Evolutionary conservation across 2,888 invertebrate species (phyloP).

Genomic region (Heliconius ethilla): DNA sequence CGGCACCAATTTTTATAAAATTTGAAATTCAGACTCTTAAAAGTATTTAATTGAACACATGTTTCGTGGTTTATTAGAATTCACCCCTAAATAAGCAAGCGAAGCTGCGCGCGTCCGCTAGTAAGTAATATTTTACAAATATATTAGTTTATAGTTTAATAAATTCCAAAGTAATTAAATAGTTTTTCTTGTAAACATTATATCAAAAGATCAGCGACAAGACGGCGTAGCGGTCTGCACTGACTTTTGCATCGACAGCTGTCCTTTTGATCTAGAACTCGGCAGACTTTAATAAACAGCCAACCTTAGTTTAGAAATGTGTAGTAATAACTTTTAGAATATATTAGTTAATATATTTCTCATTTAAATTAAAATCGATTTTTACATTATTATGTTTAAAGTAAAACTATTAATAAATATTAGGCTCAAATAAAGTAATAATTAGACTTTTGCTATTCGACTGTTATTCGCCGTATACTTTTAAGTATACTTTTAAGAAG

Average conservation of each 20-base stretch:
- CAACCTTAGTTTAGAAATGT: not conserved
- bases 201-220: not conserved
- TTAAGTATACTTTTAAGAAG: no score
- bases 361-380: not conserved
- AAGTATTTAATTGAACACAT: no score
- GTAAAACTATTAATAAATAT: not conserved
- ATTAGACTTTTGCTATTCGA: no score
- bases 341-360: not conserved
- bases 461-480: no score
- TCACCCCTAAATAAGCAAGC: no score
- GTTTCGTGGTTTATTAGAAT: no score
- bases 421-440: not conserved
- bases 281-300: not conserved
- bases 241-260: slow-evolving; percentile 7
- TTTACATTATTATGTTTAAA: not conserved
- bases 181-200: not conserved
- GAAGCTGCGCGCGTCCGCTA: no score
- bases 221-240: not conserved
- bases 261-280: not conserved
- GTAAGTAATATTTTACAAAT: no score
- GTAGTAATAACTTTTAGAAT: not conserved
- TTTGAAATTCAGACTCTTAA: no score
- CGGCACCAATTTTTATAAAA: no score
- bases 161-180: not conserved
- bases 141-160: not conserved